phyloP scores from a whole-genome alignment of 2,888 invertebrate genomes.

The Nemotelus nigrinus region DNA sequence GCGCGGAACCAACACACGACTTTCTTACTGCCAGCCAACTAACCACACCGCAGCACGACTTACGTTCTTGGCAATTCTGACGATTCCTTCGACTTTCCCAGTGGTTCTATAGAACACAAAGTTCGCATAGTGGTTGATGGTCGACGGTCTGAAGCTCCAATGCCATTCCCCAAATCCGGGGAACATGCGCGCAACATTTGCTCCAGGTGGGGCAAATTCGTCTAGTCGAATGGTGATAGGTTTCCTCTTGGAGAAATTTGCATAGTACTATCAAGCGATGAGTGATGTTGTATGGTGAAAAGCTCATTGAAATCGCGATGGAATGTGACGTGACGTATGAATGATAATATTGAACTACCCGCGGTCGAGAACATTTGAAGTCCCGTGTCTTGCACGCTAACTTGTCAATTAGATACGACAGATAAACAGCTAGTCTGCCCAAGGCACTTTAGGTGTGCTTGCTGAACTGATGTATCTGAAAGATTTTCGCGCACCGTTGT shows the following conservation, averaged over 20 bases:
- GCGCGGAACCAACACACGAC: conserved; percentile 22
- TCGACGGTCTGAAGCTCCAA: conserved; percentile 27
- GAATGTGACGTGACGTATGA: conserved; percentile 12
- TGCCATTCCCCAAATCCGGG: conserved; percentile 27
- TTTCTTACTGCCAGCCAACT: conserved; percentile 33
- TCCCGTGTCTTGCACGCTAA: conserved; percentile 6
- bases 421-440: background rate
- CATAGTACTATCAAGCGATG: conserved; percentile 2
- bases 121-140: conserved; percentile 35
- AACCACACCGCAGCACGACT: conserved; percentile 16
- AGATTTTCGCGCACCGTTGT: too few species aligned
- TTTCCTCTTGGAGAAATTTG: conserved; percentile 27
- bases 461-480: too few species aligned
- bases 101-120: conserved; percentile 25
- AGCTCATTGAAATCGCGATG: conserved; percentile 8
- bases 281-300: conserved; percentile 33
- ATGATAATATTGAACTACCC: conserved; percentile 16
- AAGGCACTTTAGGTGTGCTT: too few species aligned
- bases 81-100: conserved; percentile 36
- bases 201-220: conserved; percentile 14
- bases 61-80: conserved; percentile 29
- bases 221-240: conserved; percentile 27
- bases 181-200: conserved; percentile 29
- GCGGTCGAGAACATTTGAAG: background rate
- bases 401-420: conserved; percentile 15